phyloP scores from a whole-genome alignment of 2,888 invertebrate species.

The Abscondita cerata region DNA sequence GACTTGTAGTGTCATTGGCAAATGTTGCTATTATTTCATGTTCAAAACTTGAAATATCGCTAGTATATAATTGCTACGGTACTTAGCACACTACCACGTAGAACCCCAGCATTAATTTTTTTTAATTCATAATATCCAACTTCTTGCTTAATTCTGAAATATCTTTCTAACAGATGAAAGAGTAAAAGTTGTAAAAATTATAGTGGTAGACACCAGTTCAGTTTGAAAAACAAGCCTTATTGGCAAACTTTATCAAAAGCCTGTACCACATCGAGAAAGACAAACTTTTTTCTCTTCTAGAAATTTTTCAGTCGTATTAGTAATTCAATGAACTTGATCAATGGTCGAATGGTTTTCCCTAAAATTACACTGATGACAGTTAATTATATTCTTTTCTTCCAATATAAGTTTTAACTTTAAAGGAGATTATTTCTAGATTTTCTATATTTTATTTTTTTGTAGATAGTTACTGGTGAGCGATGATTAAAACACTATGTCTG shows the following conservation, averaged over 20 bases:
- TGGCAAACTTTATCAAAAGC: slow-evolving; percentile 30
- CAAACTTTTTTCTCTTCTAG: slow-evolving; percentile 18
- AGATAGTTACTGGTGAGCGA: too few relatives aligned
- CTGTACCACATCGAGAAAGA: slow-evolving; percentile 1
- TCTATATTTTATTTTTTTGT: too few relatives aligned
- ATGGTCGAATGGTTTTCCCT: slow-evolving; percentile 10
- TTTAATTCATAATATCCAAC: slow-evolving; percentile 20
- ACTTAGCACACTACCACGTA: slow-evolving; percentile 23
- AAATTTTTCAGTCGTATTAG: slow-evolving; percentile 14
- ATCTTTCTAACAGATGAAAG: slow-evolving; percentile 15
- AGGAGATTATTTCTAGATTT: too few relatives aligned
- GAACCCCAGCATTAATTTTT: slow-evolving; percentile 16
- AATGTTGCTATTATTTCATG: slow-evolving; percentile 17
- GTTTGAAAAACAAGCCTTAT: slow-evolving; percentile 20
- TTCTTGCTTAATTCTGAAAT: slow-evolving; percentile 26
- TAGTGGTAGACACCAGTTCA: slow-evolving; percentile 20
- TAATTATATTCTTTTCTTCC: too few relatives aligned
- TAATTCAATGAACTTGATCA: slow-evolving; percentile 5
- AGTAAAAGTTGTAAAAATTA: slow-evolving; percentile 10
- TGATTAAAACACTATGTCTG: too few relatives aligned
- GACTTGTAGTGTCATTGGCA: slow-evolving; percentile 28
- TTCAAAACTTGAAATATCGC: background rate
- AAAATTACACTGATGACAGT: too few relatives aligned
- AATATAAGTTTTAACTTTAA: slow-evolving; percentile 19
- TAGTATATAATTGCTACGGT: slow-evolving; percentile 16